Base-by-base conservation (phyloP, 2,888 invertebrate genomes). In the Anorthoa munda region DNA sequence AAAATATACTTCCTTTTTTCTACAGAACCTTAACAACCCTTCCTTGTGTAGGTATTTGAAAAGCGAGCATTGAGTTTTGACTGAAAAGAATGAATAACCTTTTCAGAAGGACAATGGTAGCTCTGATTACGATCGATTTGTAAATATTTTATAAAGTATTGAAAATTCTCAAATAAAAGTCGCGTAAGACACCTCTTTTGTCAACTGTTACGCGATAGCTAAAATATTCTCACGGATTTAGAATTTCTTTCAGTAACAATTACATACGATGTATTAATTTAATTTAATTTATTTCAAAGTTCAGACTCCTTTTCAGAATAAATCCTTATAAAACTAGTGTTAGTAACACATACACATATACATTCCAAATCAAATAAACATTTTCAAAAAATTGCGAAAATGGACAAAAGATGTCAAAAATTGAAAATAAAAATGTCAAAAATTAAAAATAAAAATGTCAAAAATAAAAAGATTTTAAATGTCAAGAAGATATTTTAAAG, bases 41-140 rank as follows among this genome's bases (percentile, higher is more conserved):
- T 50, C 18, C 39, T 39, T 39, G 39, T 39, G n/a, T 23, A 21
- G 2, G 23, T 45, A 50, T 58, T 58, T 45, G 39, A n/a, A 46
- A 55, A 46, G 18, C 2, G n/a, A 21, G n/a, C 39, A 39, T 61
- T 17, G n/a, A 39, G n/a, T 18, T 21, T 11, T 1, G 2, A 1
- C 9, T 45, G 26, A 17, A 51, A 74, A 31, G 2, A 45, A 65
- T 50, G 48, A 58, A 73, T 21, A 58, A 9, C 18, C 3, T 39
- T 17, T 56, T 50, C 21, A 50, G 12, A 0, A 18, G n/a, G 2
- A 21, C 53, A 50, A 45, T 2, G 9, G 12, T 18, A 4, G 13
- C 56, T 18, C 23, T 26, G 48, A 64, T 72, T 13, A 39, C n/a
- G 1, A 61, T 72, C 60, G 15, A 17, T 4, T 48, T n/a, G 48